phyloP scores from a whole-genome alignment of 2,888 invertebrate genomes.

The Microchrysa polita region DNA sequence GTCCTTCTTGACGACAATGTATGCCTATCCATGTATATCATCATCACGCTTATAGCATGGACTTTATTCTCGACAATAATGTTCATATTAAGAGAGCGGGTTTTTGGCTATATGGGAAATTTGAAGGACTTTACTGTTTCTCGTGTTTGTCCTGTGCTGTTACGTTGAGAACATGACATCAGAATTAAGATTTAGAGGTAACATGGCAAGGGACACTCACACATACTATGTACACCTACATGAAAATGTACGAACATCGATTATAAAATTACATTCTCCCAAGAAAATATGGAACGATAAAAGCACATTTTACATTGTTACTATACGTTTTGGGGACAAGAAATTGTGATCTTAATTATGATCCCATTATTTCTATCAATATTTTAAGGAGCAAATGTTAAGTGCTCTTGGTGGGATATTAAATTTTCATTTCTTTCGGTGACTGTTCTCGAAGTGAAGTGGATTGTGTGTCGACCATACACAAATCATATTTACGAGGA shows the following conservation, averaged over 20 bases:
- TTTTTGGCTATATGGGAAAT: slow-evolving; percentile 7
- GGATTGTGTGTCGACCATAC: too few species aligned
- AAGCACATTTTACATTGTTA: not conserved
- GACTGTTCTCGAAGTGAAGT: too few species aligned
- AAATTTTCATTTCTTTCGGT: slow-evolving; percentile 10
- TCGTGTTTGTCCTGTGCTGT: slow-evolving; percentile 26
- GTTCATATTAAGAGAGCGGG: too few species aligned
- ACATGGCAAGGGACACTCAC: slow-evolving; percentile 26
- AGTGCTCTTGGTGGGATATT: slow-evolving; percentile 12
- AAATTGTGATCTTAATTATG: not conserved
- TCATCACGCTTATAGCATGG: too few species aligned
- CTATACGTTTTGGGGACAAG: not conserved
- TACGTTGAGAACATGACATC: slow-evolving; percentile 5
- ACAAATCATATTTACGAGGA: too few species aligned
- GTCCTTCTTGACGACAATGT: too few species aligned
- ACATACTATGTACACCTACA: too few species aligned
- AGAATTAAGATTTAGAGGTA: slow-evolving; percentile 41
- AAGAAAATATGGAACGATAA: slow-evolving; percentile 8
- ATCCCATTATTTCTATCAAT: not conserved
- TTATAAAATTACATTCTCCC: slow-evolving; percentile 26
- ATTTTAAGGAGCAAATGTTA: slow-evolving; percentile 14
- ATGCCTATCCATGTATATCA: too few species aligned
- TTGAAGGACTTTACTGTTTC: slow-evolving; percentile 27
- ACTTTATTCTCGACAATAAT: too few species aligned
- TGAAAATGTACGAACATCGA: slow-evolving; percentile 11